phyloP scores from a whole-genome alignment of 2,797 vertebrate species.

The Enteromius afrohamiltoni region DNA sequence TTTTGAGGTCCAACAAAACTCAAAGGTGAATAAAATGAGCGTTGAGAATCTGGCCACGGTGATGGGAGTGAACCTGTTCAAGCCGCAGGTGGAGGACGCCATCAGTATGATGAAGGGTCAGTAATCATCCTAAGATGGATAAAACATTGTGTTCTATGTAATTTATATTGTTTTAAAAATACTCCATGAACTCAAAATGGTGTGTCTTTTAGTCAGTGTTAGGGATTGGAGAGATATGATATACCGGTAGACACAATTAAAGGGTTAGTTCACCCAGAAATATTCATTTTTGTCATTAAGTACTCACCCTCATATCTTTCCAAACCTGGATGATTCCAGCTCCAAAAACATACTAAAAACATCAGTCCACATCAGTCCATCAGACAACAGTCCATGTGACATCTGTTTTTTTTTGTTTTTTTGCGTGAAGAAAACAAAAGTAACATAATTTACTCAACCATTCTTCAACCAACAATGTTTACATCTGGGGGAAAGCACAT shows the following conservation, averaged over 20 bases:
- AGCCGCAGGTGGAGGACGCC: slow-evolving; percentile 91
- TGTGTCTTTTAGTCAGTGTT: background rate
- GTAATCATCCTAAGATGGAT: background rate
- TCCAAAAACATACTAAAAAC: too few relatives aligned
- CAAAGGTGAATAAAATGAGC: slow-evolving; percentile 93
- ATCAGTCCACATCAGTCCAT: too few relatives aligned
- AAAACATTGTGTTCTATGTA: background rate
- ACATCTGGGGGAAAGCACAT: too few relatives aligned
- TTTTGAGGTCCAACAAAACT: slow-evolving; percentile 89
- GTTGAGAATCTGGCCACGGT: slow-evolving; percentile 97
- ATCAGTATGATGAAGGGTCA: slow-evolving; percentile 93
- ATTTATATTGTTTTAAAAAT: background rate
- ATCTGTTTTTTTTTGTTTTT: too few relatives aligned
- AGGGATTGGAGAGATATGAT: background rate
- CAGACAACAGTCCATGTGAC: too few relatives aligned
- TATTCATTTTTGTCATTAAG: too few relatives aligned
- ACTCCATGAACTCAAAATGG: background rate
- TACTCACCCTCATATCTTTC: too few relatives aligned
- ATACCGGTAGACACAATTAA: background rate
- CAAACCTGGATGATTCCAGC: too few relatives aligned
- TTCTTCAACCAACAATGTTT: too few relatives aligned
- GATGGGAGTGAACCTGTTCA: slow-evolving; percentile 95
- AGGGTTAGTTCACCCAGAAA: too few relatives aligned
- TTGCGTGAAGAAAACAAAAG: too few relatives aligned
- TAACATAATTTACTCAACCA: too few relatives aligned